Base-by-base conservation (phyloP, 2,113 vertebrate species). In the Mormyrus lacerda region DNA sequence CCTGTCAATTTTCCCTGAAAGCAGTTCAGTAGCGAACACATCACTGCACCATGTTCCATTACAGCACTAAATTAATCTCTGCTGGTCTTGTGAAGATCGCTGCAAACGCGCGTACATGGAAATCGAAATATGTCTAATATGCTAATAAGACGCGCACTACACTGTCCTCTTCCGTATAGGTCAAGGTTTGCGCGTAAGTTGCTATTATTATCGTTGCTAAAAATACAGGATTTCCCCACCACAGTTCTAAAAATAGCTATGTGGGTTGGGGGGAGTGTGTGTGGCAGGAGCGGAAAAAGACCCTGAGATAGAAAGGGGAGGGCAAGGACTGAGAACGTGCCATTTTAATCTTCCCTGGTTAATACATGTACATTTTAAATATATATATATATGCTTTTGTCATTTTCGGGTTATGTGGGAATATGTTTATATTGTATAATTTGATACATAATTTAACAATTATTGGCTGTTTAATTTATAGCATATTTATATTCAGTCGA, bases 171-270 rank as follows among this genome's bases (percentile, higher is more conserved):
- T 58, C 51, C 93, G 93, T 91, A 89, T 42, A 94, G 94, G 94
- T 96, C 94, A 93, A 93, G 94, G 94, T 61, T 65, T 58, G 48
- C 94, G 92, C 94, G 92, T 94, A 91, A 90, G 89, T 92, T 93
- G 94, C 94, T 94, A 94, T 94, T 95, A 94, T 95, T 95, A 94
- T 93, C 88, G 42, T 93, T 93, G 91, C 94, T 95, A 95, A 95
- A 96, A 95, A 95, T 95, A 95, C 89, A 94, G 92, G 92, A 94
- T 92, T 94, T 91, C 92, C 93, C 92, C 93, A 94, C 91, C 90
- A 93, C 92, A 88, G 39, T 4, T 90, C 91, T 94, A 94, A 94
- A 94, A 93, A 94, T 95, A 94, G 94, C 91, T 83, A 53, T 53
- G 85, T 24, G 85, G 85, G 47, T 51, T 35, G 85, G 90, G 92